These are phyloP conservation scores for Hormaphis cornu DNA, from an alignment of 1,140 invertebrate species.

Conservation along the genomic window DNA sequence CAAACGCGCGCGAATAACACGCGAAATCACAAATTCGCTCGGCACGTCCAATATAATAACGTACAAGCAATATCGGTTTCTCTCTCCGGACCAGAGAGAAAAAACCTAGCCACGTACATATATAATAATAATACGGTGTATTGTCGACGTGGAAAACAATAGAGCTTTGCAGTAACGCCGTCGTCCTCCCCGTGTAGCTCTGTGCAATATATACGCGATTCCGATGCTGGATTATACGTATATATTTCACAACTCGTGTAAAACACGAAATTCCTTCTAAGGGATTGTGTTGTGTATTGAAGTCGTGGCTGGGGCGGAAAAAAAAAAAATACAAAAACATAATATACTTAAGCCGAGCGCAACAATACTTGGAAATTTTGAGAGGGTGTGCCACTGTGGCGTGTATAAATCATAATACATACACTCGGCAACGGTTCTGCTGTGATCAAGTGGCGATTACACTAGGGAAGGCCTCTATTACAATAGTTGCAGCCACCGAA, in stretches of 20 bases:
- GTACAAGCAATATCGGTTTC: neutral
- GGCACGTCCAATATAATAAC: constrained; percentile 8
- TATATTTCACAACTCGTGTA: constrained; percentile 17
- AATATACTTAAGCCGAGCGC: neutral
- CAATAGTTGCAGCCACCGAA: too few relatives aligned
- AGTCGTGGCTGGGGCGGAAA: neutral
- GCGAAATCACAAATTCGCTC: constrained; percentile 12
- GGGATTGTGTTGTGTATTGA: constrained; percentile 28
- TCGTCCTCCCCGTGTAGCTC: neutral
- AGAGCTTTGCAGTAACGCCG: constrained; percentile 7
- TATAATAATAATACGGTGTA: too few relatives aligned
- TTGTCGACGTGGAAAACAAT: constrained; percentile 17
- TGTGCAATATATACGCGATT: neutral
- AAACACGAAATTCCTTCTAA: constrained; percentile 30
- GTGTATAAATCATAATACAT: too few relatives aligned
- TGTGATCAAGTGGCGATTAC: too few relatives aligned
- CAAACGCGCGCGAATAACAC: neutral
- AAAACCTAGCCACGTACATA: too few relatives aligned
- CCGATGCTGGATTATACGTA: constrained; percentile 22
- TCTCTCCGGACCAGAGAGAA: too few relatives aligned
- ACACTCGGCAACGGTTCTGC: too few relatives aligned
- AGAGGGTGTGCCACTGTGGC: too few relatives aligned
- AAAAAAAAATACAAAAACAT: neutral
- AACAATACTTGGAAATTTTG: too few relatives aligned
- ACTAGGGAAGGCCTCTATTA: too few relatives aligned